Conservation (phyloP, 2,113 vertebrate species). For the Chloropsis hardwickii region DNA sequence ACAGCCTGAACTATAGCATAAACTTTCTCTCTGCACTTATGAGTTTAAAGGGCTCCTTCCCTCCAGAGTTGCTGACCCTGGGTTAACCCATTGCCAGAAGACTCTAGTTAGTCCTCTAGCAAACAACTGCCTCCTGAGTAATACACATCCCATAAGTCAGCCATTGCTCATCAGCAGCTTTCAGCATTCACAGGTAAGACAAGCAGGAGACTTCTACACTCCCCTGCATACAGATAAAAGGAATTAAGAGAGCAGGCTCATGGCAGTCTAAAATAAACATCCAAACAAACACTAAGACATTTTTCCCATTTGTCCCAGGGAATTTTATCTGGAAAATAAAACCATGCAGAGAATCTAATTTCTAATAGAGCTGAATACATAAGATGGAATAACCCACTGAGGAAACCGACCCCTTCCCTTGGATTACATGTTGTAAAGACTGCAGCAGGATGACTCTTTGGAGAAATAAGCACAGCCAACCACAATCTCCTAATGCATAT, state of each 20-base stretch:
- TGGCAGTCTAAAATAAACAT: slow-evolving; percentile 41
- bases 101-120: neutral
- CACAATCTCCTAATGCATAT: slow-evolving; percentile 23
- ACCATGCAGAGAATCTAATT: slow-evolving; percentile 47
- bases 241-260: slow-evolving; percentile 32
- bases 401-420: slow-evolving; percentile 14
- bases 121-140: neutral
- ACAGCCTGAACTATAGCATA: neutral
- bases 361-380: slow-evolving; percentile 39
- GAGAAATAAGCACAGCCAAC: slow-evolving; percentile 32
- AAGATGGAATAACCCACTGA: slow-evolving; percentile 38
- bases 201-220: neutral
- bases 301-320: slow-evolving; percentile 20
- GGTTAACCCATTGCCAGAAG: slow-evolving; percentile 11
- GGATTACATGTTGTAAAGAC: slow-evolving; percentile 15
- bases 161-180: slow-evolving; percentile 5
- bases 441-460: slow-evolving; percentile 5
- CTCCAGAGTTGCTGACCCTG: neutral
- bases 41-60: neutral
- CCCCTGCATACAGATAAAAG: slow-evolving; percentile 36
- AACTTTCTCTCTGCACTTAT: neutral
- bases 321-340: slow-evolving; percentile 60
- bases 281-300: slow-evolving; percentile 26
- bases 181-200: neutral
- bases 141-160: neutral